phyloP scores from a whole-genome alignment of 2,888 invertebrate genomes.

The Pogonocherus hispidulus region DNA sequence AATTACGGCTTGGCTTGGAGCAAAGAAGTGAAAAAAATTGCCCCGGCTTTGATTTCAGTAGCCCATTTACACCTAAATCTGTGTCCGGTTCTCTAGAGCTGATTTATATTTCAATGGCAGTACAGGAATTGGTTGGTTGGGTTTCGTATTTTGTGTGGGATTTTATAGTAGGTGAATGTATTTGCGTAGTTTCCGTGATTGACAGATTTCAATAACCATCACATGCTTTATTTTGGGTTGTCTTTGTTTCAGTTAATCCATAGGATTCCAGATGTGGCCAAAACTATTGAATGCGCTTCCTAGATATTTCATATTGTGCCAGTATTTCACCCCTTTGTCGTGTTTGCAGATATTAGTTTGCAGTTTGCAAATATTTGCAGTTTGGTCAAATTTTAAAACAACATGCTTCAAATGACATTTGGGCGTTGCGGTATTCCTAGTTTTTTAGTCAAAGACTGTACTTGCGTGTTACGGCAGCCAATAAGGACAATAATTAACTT shows the following conservation, averaged over 20 bases:
- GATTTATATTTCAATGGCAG: constrained; percentile 29
- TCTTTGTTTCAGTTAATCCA: background rate
- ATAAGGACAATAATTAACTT: no score
- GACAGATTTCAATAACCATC: background rate
- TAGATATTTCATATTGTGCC: no score
- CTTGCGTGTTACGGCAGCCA: no score
- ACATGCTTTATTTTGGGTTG: no score
- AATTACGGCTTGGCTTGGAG: constrained; percentile 29
- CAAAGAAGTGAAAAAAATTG: constrained; percentile 14
- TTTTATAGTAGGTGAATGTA: constrained; percentile 19
- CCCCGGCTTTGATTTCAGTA: constrained; percentile 10
- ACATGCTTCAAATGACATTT: no score
- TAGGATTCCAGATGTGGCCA: background rate
- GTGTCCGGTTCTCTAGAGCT: constrained; percentile 18
- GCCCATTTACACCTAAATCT: constrained; percentile 32
- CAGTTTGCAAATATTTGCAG: no score
- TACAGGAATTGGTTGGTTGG: constrained; percentile 2
- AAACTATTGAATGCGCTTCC: background rate
- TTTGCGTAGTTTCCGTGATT: background rate
- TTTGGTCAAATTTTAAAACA: no score
- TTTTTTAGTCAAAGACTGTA: no score
- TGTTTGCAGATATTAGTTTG: no score
- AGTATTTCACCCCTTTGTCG: no score
- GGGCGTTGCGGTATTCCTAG: no score
- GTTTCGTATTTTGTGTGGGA: background rate